These are phyloP conservation scores for Ditylenchus weischeri DNA, from an alignment of 2,888 invertebrate genomes.

Conservation along the genomic window DNA sequence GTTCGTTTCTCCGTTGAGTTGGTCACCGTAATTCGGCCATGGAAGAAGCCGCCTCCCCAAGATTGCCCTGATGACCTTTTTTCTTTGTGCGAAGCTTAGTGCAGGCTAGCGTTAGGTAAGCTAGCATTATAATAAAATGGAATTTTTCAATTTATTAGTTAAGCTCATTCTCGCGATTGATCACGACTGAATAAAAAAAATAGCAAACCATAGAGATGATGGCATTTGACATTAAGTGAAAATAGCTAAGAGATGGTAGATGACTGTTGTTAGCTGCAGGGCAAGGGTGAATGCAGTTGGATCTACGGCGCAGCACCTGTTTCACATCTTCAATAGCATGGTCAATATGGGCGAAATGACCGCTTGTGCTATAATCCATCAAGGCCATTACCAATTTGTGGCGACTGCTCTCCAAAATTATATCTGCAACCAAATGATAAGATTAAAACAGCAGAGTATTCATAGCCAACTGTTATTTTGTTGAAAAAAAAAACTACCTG, in stretches of 20 bases:
- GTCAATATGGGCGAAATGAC: conserved; percentile 28
- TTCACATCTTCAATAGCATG: conserved; percentile 23
- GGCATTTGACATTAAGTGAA: conserved; percentile 23
- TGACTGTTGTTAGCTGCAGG: not conserved
- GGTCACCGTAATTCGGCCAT: no score
- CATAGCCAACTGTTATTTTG: not conserved
- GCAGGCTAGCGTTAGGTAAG: no score
- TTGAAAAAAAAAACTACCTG: conserved; percentile 4
- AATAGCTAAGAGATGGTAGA: conserved; percentile 8
- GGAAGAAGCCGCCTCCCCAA: no score
- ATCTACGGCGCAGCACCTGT: conserved; percentile 22
- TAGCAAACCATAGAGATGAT: conserved; percentile 20
- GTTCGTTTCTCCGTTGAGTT: no score
- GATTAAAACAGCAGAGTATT: not conserved
- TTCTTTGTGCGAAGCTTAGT: no score
- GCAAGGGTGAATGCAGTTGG: conserved; percentile 24
- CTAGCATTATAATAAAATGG: no score
- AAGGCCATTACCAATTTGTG: conserved; percentile 24
- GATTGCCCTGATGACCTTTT: no score
- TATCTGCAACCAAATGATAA: conserved; percentile 9
- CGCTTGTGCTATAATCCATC: conserved; percentile 20
- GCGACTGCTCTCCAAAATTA: conserved; percentile 19
- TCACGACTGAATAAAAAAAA: no score
- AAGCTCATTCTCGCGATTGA: no score
- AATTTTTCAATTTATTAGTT: no score